These are phyloP conservation scores for Netelia inedita DNA, from an alignment of 2,888 invertebrate species.

Conservation along the genomic window DNA sequence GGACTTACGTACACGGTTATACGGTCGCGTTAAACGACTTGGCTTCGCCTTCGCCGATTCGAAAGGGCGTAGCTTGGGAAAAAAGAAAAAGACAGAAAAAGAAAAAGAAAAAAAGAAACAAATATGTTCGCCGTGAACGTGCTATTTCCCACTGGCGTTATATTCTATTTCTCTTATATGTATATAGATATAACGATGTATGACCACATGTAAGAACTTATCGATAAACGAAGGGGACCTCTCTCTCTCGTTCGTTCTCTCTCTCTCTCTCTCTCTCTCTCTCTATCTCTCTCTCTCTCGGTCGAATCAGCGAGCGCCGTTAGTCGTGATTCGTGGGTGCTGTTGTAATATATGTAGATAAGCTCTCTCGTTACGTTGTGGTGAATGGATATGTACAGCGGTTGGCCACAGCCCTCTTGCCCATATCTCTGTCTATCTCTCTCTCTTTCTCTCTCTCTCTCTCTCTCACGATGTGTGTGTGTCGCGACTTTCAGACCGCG, in stretches of 20 bases:
- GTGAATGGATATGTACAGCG: conserved; percentile 55
- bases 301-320: conserved; percentile 17
- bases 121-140: conserved; percentile 62
- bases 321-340: conserved; percentile 67
- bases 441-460: no score
- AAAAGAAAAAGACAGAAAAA: neutral
- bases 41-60: conserved; percentile 59
- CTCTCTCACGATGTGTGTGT: neutral
- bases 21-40: conserved; percentile 7
- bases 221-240: neutral
- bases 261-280: no score
- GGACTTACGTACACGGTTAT: neutral
- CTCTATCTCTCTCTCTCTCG: no score
- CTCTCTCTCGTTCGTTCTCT: neutral
- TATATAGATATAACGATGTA: neutral
- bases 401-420: conserved; percentile 33
- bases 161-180: conserved; percentile 36
- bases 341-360: conserved; percentile 62
- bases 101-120: conserved; percentile 39
- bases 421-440: no score
- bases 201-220: conserved; percentile 1
- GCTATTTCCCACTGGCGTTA: conserved; percentile 58
- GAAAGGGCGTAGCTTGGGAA: conserved; percentile 64
- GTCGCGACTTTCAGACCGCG: conserved; percentile 77
- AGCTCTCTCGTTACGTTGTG: conserved; percentile 28